These are phyloP conservation scores for Rousettus madagascariensis DNA, from an alignment of 2,797 vertebrate species.

Conservation along the genomic window DNA sequence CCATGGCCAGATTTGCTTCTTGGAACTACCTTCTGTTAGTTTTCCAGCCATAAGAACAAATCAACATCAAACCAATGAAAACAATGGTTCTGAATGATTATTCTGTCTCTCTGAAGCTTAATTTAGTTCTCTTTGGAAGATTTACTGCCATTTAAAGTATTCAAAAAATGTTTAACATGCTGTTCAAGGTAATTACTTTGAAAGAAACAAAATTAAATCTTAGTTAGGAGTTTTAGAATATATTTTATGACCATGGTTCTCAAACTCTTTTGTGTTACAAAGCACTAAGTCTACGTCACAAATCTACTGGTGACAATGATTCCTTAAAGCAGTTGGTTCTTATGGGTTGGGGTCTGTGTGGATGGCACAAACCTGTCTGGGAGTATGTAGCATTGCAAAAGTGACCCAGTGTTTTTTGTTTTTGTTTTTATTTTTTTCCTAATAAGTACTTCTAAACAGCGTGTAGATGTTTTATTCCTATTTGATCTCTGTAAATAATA, in stretches of 20 bases:
- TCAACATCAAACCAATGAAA: conserved; percentile 1
- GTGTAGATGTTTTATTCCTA: neutral
- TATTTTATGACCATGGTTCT: neutral
- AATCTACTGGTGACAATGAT: neutral
- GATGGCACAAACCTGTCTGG: neutral
- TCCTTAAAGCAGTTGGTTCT: neutral
- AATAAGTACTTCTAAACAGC: neutral
- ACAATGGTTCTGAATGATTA: neutral
- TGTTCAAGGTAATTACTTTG: neutral
- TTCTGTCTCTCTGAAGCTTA: conserved; percentile 29
- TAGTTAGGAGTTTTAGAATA: neutral
- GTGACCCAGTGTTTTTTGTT: neutral
- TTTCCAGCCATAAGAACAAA: neutral
- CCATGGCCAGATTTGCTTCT: neutral
- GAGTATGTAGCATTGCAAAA: neutral
- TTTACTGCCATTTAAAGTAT: neutral
- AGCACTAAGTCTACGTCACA: neutral
- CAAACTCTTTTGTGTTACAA: neutral
- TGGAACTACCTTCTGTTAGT: neutral
- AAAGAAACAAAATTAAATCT: conserved; percentile 44
- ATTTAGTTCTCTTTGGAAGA: conserved; percentile 9
- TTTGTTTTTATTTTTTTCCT: neutral
- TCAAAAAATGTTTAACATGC: neutral
- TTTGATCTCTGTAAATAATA: neutral
- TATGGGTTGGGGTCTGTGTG: neutral